Percentiles rank a stretch among this genome's conserved stretches.
Conservation (phyloP, 2,888 invertebrate species). For the Dynastes maya region DNA sequence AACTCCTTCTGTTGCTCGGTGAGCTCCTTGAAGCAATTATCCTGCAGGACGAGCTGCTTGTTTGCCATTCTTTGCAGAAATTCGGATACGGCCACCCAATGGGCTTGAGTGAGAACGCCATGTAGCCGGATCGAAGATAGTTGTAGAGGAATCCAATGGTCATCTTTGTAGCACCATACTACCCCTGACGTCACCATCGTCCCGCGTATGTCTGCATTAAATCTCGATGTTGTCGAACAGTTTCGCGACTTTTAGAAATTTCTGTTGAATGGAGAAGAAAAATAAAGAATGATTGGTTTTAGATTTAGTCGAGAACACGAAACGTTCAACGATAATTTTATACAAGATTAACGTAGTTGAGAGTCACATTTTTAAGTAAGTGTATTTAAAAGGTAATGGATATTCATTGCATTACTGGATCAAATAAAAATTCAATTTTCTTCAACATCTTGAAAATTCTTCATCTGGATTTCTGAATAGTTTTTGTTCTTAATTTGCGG, state of each 20-base stretch:
- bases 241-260: neutral
- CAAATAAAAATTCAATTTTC: neutral
- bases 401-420: neutral
- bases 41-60: conserved; percentile 76
- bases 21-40: conserved; percentile 68
- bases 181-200: conserved; percentile 77
- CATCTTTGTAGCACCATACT: conserved; percentile 80
- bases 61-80: conserved; percentile 78
- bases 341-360: no score
- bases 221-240: conserved; percentile 24
- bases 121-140: conserved; percentile 79
- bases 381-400: no score
- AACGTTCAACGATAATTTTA: no score
- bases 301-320: neutral
- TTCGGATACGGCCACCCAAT: conserved; percentile 78
- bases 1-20: conserved; percentile 67
- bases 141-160: conserved; percentile 79
- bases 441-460: neutral
- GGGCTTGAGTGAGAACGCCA: conserved; percentile 78
- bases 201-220: conserved; percentile 43
- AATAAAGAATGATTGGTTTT: neutral
- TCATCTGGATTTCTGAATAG: neutral
- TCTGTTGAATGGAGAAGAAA: conserved; percentile 25
- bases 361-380: no score
- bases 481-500: no score